These are phyloP conservation scores for Drosophila histrio DNA, from an alignment of 2,888 invertebrate species.

Conservation along the genomic window DNA sequence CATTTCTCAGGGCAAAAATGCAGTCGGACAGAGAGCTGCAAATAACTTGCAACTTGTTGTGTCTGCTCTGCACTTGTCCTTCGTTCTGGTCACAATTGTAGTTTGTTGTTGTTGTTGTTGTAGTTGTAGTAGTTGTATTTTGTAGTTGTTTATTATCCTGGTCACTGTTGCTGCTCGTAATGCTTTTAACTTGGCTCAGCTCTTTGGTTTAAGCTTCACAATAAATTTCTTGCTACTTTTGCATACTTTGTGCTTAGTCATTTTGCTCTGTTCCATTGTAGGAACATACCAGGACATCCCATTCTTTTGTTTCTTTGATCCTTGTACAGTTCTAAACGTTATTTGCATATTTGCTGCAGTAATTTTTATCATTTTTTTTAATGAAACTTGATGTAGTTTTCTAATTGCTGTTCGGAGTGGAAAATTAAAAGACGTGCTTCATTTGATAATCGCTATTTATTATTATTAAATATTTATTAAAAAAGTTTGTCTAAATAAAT, in stretches of 20 bases:
- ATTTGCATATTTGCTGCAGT: conserved; percentile 32
- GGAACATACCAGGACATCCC: conserved; percentile 1
- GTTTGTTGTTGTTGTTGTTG: conserved; percentile 28
- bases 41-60: conserved; percentile 75
- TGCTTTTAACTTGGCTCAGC: conserved; percentile 72
- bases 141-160: conserved; percentile 70
- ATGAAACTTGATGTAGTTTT: conserved; percentile 19
- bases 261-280: conserved; percentile 18
- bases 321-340: conserved; percentile 46
- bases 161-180: conserved; percentile 67
- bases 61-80: conserved; percentile 36
- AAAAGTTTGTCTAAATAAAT: too few species aligned
- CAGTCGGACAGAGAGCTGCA: conserved; percentile 52
- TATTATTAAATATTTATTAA: neutral
- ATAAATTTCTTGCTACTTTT: conserved; percentile 64
- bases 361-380: conserved; percentile 50
- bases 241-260: conserved; percentile 48
- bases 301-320: conserved; percentile 8
- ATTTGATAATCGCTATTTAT: neutral
- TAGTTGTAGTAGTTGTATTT: conserved; percentile 15
- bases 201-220: conserved; percentile 67
- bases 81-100: conserved; percentile 21
- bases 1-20: conserved; percentile 64
- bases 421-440: neutral
- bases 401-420: conserved; percentile 20